phyloP scores from a whole-genome alignment of 2,113 vertebrate species.

The Atrichornis clamosus region DNA sequence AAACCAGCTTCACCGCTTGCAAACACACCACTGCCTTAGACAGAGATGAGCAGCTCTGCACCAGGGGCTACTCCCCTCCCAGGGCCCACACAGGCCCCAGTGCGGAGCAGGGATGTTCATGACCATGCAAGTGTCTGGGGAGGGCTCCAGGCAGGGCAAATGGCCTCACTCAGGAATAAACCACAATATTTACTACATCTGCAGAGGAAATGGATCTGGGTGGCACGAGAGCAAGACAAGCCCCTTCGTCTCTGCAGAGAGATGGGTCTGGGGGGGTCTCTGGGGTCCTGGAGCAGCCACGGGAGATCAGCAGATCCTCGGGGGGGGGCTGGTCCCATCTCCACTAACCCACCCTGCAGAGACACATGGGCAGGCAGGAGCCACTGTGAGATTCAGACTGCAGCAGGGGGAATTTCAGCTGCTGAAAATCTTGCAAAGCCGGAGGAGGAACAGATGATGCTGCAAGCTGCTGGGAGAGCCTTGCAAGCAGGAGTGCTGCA shows the following conservation, averaged over 20 bases:
- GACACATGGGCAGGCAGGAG: not conserved
- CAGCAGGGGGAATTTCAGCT: not conserved
- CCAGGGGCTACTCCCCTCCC: not conserved
- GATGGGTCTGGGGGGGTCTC: not conserved
- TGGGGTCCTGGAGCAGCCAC: not conserved
- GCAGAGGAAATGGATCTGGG: not conserved
- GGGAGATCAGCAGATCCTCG: not conserved
- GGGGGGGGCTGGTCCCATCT: not conserved
- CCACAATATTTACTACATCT: not conserved
- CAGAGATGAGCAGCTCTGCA: not conserved
- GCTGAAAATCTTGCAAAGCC: not conserved
- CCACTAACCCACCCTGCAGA: not conserved
- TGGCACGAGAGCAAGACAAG: accelerated
- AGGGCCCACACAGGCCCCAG: not conserved
- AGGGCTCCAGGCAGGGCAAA: not conserved
- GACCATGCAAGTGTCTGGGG: accelerated
- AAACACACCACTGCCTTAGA: not conserved
- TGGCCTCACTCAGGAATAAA: not conserved
- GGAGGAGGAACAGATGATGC: not conserved
- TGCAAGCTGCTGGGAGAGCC: not conserved
- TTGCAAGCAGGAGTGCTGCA: not conserved
- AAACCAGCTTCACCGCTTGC: not conserved
- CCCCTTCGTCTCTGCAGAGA: not conserved
- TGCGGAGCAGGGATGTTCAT: accelerated
- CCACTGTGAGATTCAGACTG: not conserved